These are phyloP conservation scores for Molothrus ater DNA, from an alignment of 2,797 vertebrate genomes.

Conservation along the genomic window DNA sequence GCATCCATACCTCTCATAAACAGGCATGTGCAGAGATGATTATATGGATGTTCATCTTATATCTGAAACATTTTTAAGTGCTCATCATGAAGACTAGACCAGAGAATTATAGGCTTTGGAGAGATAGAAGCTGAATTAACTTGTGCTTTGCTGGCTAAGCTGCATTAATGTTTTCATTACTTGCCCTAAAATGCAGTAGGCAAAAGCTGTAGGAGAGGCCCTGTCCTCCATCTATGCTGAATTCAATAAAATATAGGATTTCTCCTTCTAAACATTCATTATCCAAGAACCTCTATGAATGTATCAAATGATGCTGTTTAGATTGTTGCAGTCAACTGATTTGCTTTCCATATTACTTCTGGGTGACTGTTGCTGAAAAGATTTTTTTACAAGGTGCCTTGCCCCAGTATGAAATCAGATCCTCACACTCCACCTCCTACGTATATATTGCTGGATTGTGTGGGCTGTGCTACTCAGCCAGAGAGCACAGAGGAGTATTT, in stretches of 20 bases:
- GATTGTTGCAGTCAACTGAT: background rate
- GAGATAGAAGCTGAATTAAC: conserved; percentile 15
- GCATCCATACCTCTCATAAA: background rate
- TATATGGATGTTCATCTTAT: background rate
- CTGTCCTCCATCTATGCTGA: background rate
- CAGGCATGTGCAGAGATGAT: background rate
- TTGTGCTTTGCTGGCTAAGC: conserved; percentile 14
- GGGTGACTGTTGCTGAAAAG: background rate
- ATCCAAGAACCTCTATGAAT: background rate
- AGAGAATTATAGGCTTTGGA: conserved; percentile 6
- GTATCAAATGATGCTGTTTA: background rate
- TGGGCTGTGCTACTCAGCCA: background rate
- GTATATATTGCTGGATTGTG: accelerated
- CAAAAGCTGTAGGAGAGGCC: background rate
- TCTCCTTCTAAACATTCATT: background rate
- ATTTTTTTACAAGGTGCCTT: background rate
- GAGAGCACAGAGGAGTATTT: background rate
- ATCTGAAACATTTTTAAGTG: background rate
- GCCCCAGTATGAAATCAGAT: background rate
- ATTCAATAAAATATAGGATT: conserved; percentile 6
- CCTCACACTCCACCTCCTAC: background rate
- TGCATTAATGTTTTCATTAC: background rate
- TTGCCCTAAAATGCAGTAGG: background rate
- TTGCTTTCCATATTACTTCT: conserved; percentile 13
- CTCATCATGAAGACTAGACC: background rate